Conservation (phyloP, 2,113 vertebrate genomes). For the Calyptommatus sinebrachiatus region DNA sequence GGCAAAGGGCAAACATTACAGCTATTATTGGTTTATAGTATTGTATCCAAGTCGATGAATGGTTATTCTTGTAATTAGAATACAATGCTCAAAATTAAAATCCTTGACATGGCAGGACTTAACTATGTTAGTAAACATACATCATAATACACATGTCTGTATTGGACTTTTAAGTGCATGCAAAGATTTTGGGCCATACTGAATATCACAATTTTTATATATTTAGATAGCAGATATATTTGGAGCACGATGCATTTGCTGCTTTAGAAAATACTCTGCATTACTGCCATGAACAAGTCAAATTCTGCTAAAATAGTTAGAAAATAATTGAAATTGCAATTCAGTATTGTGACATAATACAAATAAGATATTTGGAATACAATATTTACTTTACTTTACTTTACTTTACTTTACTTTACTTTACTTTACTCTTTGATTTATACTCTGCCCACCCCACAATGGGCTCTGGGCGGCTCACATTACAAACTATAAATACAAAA, state of each 20-base stretch:
- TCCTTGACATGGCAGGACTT: background rate
- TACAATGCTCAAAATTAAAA: background rate
- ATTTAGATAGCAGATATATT: background rate
- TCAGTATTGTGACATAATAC: too few species aligned
- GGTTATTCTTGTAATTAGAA: background rate
- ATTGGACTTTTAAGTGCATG: background rate
- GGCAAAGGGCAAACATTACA: slow-evolving; percentile 4
- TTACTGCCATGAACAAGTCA: background rate
- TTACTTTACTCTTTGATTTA: too few species aligned
- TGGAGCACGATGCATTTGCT: background rate
- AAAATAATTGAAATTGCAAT: too few species aligned
- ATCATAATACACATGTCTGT: background rate
- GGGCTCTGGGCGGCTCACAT: too few species aligned
- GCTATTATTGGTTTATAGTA: background rate
- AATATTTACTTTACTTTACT: too few species aligned
- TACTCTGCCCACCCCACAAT: too few species aligned
- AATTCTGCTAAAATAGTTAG: too few species aligned
- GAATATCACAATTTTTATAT: background rate
- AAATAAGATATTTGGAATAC: too few species aligned
- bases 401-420: too few species aligned
- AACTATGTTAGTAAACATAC: background rate
- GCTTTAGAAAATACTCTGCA: background rate
- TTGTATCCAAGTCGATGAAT: background rate
- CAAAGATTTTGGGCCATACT: background rate
- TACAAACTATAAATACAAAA: too few species aligned